Percentiles rank a stretch among this genome's conserved stretches.
phyloP scores from a whole-genome alignment of 2,888 invertebrate species.

The Pseudococcus viburni region DNA sequence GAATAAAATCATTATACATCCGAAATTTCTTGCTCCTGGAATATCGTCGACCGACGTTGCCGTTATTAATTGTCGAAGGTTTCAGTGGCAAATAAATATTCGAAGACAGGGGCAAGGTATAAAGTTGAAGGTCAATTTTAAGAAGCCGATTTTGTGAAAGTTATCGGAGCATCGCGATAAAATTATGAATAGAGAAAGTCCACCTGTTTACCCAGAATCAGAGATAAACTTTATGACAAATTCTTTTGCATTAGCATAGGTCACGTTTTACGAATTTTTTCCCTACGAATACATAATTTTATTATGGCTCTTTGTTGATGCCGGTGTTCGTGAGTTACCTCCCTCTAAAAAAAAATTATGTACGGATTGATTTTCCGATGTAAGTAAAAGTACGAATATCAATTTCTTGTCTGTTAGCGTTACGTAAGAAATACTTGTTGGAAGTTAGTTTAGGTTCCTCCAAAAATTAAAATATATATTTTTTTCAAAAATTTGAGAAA shows the following conservation, averaged over 20 bases:
- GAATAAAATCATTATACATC: not conserved
- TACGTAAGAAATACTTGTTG: too few relatives aligned
- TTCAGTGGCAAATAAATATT: constrained; percentile 14
- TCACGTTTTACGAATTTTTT: constrained; percentile 17
- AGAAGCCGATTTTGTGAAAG: constrained; percentile 47
- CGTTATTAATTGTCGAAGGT: not conserved
- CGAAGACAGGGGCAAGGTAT: not conserved
- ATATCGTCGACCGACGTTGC: not conserved
- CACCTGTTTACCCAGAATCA: constrained; percentile 20
- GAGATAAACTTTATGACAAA: constrained; percentile 48
- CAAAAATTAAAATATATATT: too few relatives aligned
- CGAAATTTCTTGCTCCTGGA: constrained; percentile 5
- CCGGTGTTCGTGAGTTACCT: too few relatives aligned
- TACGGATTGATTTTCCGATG: too few relatives aligned
- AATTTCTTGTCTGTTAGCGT: too few relatives aligned
- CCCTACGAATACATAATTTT: not conserved
- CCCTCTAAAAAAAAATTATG: too few relatives aligned
- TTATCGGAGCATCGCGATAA: constrained; percentile 37
- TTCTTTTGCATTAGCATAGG: constrained; percentile 27
- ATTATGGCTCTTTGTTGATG: too few relatives aligned
- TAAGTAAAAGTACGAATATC: too few relatives aligned
- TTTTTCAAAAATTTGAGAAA: too few relatives aligned
- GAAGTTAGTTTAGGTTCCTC: too few relatives aligned
- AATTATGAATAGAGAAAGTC: constrained; percentile 48
- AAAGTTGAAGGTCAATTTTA: constrained; percentile 45